A percentile compares a stretch with the other conserved stretches of the same genome.
Conservation (phyloP, 2,888 invertebrate species). For the Chrysomela aeneicollis region DNA sequence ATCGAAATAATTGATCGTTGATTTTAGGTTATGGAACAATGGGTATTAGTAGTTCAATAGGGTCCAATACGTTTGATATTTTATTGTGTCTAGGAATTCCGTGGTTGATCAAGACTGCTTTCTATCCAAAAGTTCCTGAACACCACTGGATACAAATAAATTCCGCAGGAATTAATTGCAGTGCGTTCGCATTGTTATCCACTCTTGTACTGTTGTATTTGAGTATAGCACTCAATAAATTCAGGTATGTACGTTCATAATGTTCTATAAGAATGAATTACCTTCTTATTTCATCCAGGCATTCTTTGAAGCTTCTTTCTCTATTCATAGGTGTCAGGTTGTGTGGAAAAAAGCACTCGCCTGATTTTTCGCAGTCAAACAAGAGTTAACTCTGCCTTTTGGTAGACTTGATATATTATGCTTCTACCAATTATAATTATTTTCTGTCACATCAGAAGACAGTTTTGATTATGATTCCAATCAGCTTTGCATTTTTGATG, state of each 20-base stretch:
- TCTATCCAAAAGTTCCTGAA: constrained; percentile 67
- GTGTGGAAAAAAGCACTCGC: no score
- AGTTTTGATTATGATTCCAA: no score
- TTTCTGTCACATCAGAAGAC: no score
- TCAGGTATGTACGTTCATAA: constrained; percentile 59
- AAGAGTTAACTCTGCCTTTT: no score
- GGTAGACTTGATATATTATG: no score
- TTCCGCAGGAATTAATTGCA: constrained; percentile 79
- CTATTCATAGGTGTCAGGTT: no score
- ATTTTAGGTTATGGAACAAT: constrained; percentile 74
- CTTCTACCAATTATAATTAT: no score
- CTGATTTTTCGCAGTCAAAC: no score
- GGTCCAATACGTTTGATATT: constrained; percentile 85
- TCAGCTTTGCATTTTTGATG: no score
- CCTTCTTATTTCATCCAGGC: no score
- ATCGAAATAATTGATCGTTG: neutral
- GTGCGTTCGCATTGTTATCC: constrained; percentile 76
- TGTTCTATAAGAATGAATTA: no score
- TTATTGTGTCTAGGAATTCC: constrained; percentile 79
- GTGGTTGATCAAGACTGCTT: constrained; percentile 76
- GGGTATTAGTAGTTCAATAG: constrained; percentile 84
- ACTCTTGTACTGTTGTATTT: constrained; percentile 75
- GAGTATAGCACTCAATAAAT: constrained; percentile 72
- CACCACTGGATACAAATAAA: constrained; percentile 74
- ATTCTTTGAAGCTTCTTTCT: no score